These are phyloP conservation scores for Rhinopomastus cyanomelas DNA, from an alignment of 2,113 vertebrate genomes.

Conservation along the genomic window DNA sequence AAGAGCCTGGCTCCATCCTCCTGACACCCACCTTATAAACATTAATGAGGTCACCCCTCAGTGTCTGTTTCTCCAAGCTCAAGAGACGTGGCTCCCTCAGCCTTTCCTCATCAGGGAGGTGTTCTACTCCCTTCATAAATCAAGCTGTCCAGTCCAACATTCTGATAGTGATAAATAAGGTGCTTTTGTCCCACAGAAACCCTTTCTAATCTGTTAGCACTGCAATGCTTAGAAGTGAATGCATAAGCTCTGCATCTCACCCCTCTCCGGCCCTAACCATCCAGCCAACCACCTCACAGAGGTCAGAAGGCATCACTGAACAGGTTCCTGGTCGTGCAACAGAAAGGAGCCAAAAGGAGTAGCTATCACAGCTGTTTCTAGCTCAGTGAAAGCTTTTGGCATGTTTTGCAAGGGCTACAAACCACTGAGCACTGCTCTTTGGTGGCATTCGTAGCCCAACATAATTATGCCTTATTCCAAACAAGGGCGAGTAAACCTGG, in stretches of 20 bases:
- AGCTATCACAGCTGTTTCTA: neutral
- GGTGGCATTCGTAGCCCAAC: neutral
- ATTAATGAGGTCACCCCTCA: too few relatives aligned
- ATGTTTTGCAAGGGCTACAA: neutral
- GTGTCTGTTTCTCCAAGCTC: too few relatives aligned
- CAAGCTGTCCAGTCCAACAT: neutral
- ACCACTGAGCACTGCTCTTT: neutral
- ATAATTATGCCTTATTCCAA: constrained; percentile 50
- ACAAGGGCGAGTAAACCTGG: constrained; percentile 37
- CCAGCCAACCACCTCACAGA: rapidly evolving
- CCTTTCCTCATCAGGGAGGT: too few relatives aligned
- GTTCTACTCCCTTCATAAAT: too few relatives aligned
- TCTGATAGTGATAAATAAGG: neutral
- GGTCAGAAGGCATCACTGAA: neutral
- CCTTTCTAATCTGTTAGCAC: neutral
- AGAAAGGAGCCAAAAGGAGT: neutral
- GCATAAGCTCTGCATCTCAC: neutral
- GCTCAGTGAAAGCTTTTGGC: neutral
- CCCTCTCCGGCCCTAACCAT: neutral
- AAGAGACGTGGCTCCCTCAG: too few relatives aligned
- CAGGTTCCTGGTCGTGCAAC: neutral
- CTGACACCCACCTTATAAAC: too few relatives aligned
- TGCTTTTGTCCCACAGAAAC: neutral
- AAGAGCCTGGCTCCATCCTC: too few relatives aligned
- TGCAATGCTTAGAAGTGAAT: neutral